These are phyloP conservation scores for Beaufortia kweichowensis DNA, from an alignment of 2,113 vertebrate genomes.

Conservation along the genomic window DNA sequence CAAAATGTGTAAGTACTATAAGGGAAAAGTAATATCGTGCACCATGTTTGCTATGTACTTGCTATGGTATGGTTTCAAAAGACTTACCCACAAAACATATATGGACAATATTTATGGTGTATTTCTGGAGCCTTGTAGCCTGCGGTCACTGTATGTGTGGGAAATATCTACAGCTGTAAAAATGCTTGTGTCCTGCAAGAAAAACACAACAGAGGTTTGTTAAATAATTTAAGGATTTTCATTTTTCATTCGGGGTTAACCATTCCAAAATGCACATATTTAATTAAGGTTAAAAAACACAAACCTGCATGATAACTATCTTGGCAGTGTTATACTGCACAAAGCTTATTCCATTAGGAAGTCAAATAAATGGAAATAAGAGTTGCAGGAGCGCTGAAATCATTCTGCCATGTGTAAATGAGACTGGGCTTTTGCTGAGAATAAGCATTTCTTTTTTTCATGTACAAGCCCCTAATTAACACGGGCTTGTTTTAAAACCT, in stretches of 20 bases:
- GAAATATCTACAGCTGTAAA: too few species aligned
- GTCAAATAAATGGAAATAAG: conserved; percentile 7
- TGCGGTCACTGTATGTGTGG: too few species aligned
- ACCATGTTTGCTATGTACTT: too few species aligned
- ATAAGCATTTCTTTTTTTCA: conserved; percentile 29
- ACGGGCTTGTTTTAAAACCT: conserved; percentile 43
- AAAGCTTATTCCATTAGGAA: conserved; percentile 11
- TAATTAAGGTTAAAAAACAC: background rate
- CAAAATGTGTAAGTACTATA: too few species aligned
- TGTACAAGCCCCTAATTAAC: conserved; percentile 45
- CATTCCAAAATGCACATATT: too few species aligned
- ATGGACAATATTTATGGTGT: too few species aligned
- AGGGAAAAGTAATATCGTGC: too few species aligned
- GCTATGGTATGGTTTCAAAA: too few species aligned
- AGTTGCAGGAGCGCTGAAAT: background rate
- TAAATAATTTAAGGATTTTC: too few species aligned
- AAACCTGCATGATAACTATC: background rate
- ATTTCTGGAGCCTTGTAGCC: too few species aligned
- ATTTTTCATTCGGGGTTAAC: too few species aligned
- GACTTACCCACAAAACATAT: too few species aligned
- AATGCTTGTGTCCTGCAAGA: background rate
- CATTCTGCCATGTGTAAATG: conserved; percentile 24
- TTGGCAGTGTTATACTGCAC: background rate
- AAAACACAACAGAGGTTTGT: background rate
- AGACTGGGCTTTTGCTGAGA: background rate